phyloP scores from a whole-genome alignment of 2,888 invertebrate species.

The Eumacrocentrus americanus region DNA sequence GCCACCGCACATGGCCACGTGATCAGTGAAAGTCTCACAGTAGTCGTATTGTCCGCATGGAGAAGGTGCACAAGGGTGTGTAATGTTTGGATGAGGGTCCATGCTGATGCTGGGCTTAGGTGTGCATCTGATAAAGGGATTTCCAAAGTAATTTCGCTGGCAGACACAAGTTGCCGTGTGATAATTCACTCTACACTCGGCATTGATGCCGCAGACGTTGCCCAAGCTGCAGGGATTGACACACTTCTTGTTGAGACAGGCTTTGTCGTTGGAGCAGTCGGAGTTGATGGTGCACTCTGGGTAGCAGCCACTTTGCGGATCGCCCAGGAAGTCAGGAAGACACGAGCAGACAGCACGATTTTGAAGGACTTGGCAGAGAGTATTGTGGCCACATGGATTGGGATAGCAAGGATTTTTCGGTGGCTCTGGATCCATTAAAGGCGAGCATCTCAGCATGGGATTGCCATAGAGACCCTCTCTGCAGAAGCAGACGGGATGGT shows the following conservation, averaged over 20 bases:
- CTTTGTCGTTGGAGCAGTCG: conserved; percentile 76
- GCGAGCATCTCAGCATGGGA: conserved; percentile 76
- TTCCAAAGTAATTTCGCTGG: conserved; percentile 77
- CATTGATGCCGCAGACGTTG: conserved; percentile 81
- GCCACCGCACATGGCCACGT: conserved; percentile 80
- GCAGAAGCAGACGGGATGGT: conserved; percentile 82
- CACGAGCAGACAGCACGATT: conserved; percentile 80
- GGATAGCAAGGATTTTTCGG: conserved; percentile 74
- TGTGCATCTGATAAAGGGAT: conserved; percentile 79
- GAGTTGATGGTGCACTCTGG: conserved; percentile 85
- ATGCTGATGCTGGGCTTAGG: conserved; percentile 55
- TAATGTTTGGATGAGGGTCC: conserved; percentile 63
- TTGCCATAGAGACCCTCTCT: conserved; percentile 76
- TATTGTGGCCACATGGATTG: conserved; percentile 79
- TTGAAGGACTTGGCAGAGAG: conserved; percentile 74
- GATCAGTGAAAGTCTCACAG: conserved; percentile 75
- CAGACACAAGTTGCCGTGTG: conserved; percentile 86
- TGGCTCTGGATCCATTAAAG: conserved; percentile 64
- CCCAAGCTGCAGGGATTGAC: conserved; percentile 74
- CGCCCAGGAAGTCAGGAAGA: conserved; percentile 76
- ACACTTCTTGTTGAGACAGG: conserved; percentile 79
- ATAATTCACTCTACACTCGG: conserved; percentile 78
- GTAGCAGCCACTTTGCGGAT: conserved; percentile 77
- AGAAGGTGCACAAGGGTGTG: conserved; percentile 76
- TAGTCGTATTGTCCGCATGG: conserved; percentile 74